These are phyloP conservation scores for Campodea augens DNA, from an alignment of 1,140 invertebrate species.

Conservation along the genomic window DNA sequence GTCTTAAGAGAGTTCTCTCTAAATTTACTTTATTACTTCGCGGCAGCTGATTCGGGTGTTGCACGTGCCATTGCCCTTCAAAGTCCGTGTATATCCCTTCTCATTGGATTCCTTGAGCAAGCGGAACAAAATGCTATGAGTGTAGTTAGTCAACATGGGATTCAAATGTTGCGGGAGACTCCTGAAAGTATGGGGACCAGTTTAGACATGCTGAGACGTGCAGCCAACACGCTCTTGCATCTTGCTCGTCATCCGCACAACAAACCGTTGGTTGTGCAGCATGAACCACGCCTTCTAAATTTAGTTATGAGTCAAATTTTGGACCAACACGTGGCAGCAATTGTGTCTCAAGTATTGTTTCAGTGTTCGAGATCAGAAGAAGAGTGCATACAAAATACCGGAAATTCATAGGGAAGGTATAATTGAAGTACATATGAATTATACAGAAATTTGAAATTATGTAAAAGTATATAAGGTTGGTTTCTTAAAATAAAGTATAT, in stretches of 20 bases:
- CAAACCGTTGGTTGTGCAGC: constrained; percentile 67
- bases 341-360: constrained; percentile 77
- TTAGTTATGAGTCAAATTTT: constrained; percentile 94
- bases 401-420: too few relatives aligned
- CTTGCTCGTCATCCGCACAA: constrained; percentile 81
- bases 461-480: too few relatives aligned
- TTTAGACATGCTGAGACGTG: constrained; percentile 88
- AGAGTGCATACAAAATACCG: too few relatives aligned
- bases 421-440: too few relatives aligned
- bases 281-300: constrained; percentile 75
- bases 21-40: constrained; percentile 79
- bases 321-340: constrained; percentile 82
- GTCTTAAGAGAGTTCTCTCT: constrained; percentile 89
- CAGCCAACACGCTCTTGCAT: constrained; percentile 67
- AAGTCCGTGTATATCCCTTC: constrained; percentile 64
- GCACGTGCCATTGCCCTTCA: constrained; percentile 75
- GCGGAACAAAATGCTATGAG: constrained; percentile 80
- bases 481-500: too few relatives aligned
- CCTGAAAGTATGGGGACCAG: constrained; percentile 97
- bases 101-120: constrained; percentile 92
- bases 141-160: constrained; percentile 87
- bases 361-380: too few relatives aligned
- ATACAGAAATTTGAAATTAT: too few relatives aligned
- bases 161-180: constrained; percentile 82
- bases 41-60: constrained; percentile 73